These are phyloP conservation scores for Zoanthus sociatus DNA, from an alignment of 92 coral and sea anemone species.

Conservation along the genomic window DNA sequence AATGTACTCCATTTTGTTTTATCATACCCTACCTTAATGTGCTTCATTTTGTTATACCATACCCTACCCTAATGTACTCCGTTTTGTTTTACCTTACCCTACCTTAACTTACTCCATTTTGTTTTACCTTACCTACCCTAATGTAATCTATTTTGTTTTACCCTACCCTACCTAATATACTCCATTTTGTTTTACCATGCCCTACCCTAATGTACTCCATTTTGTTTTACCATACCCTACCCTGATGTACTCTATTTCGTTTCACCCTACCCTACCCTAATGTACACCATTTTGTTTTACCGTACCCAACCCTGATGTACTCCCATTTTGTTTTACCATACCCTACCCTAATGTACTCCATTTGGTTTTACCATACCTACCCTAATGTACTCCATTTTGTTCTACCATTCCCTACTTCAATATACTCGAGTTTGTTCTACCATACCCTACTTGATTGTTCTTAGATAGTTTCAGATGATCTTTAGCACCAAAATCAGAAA, in stretches of 20 bases:
- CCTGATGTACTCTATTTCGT: not conserved
- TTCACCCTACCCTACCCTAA: not conserved
- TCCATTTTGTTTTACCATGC: no score
- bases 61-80: not conserved
- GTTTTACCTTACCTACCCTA: no score
- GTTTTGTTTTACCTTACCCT: not conserved
- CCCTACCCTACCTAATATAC: no score
- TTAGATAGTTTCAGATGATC: no score
- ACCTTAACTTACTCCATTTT: no score
- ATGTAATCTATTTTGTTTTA: no score
- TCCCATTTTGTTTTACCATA: no score
- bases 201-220: no score
- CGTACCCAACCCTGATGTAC: not conserved
- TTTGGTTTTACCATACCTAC: no score
- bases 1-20: not conserved
- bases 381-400: no score
- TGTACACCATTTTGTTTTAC: not conserved
- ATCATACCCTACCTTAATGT: not conserved
- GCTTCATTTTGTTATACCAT: not conserved
- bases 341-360: no score
- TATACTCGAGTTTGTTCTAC: not conserved
- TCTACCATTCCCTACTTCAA: not conserved
- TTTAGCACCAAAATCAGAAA: no score
- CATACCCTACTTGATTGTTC: not conserved
- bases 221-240: not conserved